A percentile compares a stretch with the other conserved stretches of the same genome.
These are phyloP conservation scores for Hippocampus comes DNA, from an alignment of 2,113 vertebrate species.

Conservation along the genomic window DNA sequence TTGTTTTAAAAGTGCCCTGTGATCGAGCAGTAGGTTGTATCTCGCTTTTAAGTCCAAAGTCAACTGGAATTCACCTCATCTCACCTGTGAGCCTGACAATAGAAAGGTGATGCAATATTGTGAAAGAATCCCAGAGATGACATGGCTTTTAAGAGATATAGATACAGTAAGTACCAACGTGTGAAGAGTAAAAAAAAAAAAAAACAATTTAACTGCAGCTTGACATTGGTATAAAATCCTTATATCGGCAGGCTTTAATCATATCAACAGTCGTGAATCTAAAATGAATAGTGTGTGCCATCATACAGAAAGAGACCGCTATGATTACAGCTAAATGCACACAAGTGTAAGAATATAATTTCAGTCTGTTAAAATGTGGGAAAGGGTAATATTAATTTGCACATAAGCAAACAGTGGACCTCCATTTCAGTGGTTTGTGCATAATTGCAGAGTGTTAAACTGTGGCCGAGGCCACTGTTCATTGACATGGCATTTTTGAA, in stretches of 20 bases:
- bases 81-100: no score
- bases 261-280: neutral
- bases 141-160: no score
- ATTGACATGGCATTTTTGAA: neutral
- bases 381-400: slow-evolving; percentile 5
- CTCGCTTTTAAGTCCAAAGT: no score
- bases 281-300: neutral
- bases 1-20: no score
- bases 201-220: no score
- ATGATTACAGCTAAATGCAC: neutral
- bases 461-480: slow-evolving; percentile 2
- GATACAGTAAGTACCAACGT: no score
- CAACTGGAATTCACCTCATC: no score
- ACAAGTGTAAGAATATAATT: slow-evolving; percentile 3
- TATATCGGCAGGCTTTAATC: neutral
- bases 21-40: no score
- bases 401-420: neutral
- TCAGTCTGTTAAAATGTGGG: neutral
- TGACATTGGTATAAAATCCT: neutral
- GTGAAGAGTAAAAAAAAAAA: no score
- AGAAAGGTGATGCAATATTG: no score
- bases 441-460: neutral
- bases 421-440: neutral
- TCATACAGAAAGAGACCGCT: neutral
- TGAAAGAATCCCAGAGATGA: no score